Conservation (phyloP, 1,140 invertebrate species). For the Drosophila chauvacae region DNA sequence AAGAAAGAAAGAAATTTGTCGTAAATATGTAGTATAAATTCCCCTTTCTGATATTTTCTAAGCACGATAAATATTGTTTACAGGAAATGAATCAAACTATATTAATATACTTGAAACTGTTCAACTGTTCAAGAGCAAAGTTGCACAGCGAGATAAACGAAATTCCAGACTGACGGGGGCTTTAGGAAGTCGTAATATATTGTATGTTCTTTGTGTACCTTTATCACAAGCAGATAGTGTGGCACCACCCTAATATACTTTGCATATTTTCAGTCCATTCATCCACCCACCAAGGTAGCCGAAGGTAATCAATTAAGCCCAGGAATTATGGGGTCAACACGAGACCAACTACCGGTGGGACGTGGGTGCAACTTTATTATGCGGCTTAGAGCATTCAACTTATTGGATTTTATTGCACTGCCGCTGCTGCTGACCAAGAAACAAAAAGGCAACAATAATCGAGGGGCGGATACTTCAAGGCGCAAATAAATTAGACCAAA, state of each 20-base stretch:
- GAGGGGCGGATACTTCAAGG: constrained; percentile 63
- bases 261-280: constrained; percentile 32
- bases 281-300: constrained; percentile 34
- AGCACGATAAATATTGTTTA: constrained; percentile 34
- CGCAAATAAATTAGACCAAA: constrained; percentile 73
- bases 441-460: constrained; percentile 41
- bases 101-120: neutral
- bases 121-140: constrained; percentile 35
- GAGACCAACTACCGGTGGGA: constrained; percentile 38
- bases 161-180: constrained; percentile 9
- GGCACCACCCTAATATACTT: constrained; percentile 26
- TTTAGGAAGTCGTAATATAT: constrained; percentile 11
- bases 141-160: constrained; percentile 9
- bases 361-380: constrained; percentile 59
- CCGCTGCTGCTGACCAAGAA: constrained; percentile 15
- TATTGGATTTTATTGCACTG: constrained; percentile 27
- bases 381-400: constrained; percentile 24
- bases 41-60: neutral
- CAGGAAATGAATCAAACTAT: constrained; percentile 27
- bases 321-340: constrained; percentile 64
- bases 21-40: no score
- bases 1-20: neutral
- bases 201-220: neutral
- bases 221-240: constrained; percentile 31
- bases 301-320: constrained; percentile 66